Evolutionary conservation across 1,140 invertebrate genomes (phyloP).

Genomic region (Tetranychus cinnabarinus): DNA sequence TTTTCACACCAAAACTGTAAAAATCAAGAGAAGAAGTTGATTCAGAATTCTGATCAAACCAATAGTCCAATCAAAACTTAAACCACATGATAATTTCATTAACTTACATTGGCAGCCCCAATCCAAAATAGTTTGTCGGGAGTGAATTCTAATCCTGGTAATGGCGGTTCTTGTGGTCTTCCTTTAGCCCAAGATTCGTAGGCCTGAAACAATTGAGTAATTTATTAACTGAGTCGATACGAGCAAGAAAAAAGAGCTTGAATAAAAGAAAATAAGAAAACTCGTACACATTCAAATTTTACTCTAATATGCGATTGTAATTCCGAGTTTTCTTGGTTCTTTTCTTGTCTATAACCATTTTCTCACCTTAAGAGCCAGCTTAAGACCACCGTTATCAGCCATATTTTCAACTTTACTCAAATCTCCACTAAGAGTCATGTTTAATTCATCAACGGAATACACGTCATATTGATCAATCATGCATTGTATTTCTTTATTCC

Average conservation of each 20-base stretch:
- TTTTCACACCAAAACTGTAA: constrained; percentile 1
- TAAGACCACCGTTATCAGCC: constrained; percentile 34
- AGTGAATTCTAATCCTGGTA: constrained; percentile 14
- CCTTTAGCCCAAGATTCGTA: background rate
- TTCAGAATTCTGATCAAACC: background rate
- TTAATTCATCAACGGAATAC: background rate
- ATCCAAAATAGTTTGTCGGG: constrained; percentile 69
- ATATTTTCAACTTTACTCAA: constrained; percentile 27
- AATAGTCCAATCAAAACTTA: background rate
- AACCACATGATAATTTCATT: background rate
- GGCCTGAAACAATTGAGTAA: background rate
- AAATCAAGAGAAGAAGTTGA: background rate
- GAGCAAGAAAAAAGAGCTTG: too few relatives aligned
- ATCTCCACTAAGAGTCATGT: background rate
- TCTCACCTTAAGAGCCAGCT: constrained; percentile 25
- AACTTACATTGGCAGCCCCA: constrained; percentile 33
- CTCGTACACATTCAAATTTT: too few relatives aligned
- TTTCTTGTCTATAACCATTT: too few relatives aligned
- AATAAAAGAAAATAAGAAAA: too few relatives aligned
- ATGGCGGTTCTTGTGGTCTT: background rate
- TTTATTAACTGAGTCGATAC: too few relatives aligned
- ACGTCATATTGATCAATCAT: constrained; percentile 56
- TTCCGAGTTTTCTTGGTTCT: too few relatives aligned
- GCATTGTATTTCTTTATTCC: constrained; percentile 41
- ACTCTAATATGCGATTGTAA: too few relatives aligned